Percentiles rank a stretch among this genome's conserved stretches.
Evolutionary conservation across 1,140 invertebrate genomes (phyloP).

Genomic region (Meloidogyne floridensis): DNA sequence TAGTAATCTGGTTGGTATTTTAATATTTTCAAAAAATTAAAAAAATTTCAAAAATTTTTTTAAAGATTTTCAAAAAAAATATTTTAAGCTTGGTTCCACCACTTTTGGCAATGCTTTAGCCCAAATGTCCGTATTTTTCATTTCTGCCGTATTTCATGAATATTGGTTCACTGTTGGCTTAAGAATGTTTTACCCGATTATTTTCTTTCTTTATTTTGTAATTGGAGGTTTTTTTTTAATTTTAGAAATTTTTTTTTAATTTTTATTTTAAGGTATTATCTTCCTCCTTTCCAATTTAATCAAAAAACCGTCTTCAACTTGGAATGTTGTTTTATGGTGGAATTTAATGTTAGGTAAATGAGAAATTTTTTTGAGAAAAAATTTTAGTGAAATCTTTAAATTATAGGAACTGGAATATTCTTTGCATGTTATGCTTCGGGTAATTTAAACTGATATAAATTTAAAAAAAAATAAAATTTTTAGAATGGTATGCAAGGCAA

Average conservation of each 20-base stretch:
- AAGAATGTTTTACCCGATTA: slow-evolving; percentile 82
- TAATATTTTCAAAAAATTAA: neutral
- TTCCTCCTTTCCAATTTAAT: slow-evolving; percentile 62
- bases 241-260: slow-evolving; percentile 19
- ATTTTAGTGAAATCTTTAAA: neutral
- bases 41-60: too few species aligned
- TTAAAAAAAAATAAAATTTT: neutral
- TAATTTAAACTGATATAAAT: neutral
- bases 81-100: slow-evolving; percentile 43
- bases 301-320: slow-evolving; percentile 41
- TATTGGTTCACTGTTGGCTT: slow-evolving; percentile 79
- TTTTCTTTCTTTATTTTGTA: slow-evolving; percentile 71
- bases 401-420: slow-evolving; percentile 61
- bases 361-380: slow-evolving; percentile 10
- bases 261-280: slow-evolving; percentile 51
- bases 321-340: slow-evolving; percentile 64
- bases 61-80: neutral
- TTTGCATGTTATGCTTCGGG: slow-evolving; percentile 52
- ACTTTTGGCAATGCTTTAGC: slow-evolving; percentile 58
- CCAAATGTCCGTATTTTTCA: slow-evolving; percentile 70
- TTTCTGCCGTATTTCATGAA: slow-evolving; percentile 80
- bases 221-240: slow-evolving; percentile 61
- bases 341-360: slow-evolving; percentile 61
- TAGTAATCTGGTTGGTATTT: slow-evolving; percentile 67
- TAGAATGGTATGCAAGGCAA: slow-evolving; percentile 63